Conservation (phyloP, 1,140 invertebrate genomes). For the Zaprionus africanus region DNA sequence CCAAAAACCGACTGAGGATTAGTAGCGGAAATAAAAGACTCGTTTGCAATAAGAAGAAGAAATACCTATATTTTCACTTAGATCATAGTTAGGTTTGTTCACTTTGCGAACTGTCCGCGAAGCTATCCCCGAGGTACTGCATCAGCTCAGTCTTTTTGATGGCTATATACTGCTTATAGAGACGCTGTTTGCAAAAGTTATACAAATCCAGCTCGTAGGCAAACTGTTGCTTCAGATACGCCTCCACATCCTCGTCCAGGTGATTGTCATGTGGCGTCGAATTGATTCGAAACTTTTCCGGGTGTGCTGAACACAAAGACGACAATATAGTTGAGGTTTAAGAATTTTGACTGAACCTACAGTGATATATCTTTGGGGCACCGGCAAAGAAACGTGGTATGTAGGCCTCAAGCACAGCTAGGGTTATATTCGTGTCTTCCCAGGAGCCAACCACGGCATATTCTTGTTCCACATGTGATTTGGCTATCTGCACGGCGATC, state of each 20-base stretch:
- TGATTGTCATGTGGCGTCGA: constrained; percentile 60
- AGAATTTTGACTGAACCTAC: constrained; percentile 51
- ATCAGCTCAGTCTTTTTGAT: constrained; percentile 84
- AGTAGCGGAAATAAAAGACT: constrained; percentile 59
- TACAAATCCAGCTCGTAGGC: constrained; percentile 93
- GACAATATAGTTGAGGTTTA: background rate
- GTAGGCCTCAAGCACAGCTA: constrained; percentile 93
- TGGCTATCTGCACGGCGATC: constrained; percentile 92
- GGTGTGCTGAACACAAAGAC: constrained; percentile 86
- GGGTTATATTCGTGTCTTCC: constrained; percentile 93
- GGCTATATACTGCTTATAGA: constrained; percentile 92
- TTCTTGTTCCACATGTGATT: constrained; percentile 92
- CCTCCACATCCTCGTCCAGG: constrained; percentile 70
- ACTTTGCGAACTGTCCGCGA: background rate
- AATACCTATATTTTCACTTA: constrained; percentile 8
- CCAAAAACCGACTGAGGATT: constrained; percentile 47
- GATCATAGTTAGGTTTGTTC: background rate
- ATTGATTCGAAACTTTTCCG: constrained; percentile 88
- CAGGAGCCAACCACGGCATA: constrained; percentile 95
- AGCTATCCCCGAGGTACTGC: constrained; percentile 9
- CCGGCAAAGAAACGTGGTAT: constrained; percentile 92
- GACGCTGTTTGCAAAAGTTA: constrained; percentile 93
- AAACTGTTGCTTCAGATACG: constrained; percentile 65
- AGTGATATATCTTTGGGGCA: constrained; percentile 85
- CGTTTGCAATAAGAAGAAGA: constrained; percentile 1